Base-by-base conservation (phyloP, 2,113 vertebrate genomes). In the Calyptomena viridis region DNA sequence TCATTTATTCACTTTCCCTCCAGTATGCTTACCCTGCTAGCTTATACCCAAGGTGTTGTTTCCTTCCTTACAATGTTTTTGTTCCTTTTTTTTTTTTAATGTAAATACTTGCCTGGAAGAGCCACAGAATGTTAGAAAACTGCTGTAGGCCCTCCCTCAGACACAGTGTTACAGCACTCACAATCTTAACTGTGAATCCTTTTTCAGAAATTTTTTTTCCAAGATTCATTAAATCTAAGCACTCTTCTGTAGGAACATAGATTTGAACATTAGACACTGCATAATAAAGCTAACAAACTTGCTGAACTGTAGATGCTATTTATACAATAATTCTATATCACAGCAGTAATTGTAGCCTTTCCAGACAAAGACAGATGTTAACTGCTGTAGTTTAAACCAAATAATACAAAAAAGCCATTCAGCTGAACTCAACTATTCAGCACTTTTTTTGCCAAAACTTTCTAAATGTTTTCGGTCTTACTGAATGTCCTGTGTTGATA, bases 161-260 rank as follows among this genome's bases (percentile, higher is more conserved):
- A 33, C 3, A 17, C 0, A 3, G 5, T 46, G 4, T 19, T 49
- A 9, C 2, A 49, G 3, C 28, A 37, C 6, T 56, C 19, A 49
- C 5, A 3, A 22, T 66, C 21, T 74, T 37, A 39, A 18, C 10
- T 0, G 1, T 27, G 25, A 93, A 56, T 7, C 40, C 39, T 35
- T 16, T 1, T 66, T 69, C n/a, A 81, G 28, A 69, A 37, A 6
- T 77, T 31, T 66, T 9, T 64, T 71, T 80, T 55, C 35, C 40
- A 40, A 40, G 40, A 40, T 40, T 40, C 40, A 40, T 40, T 40
- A 40, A 11, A 40, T 40, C 40, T 40, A 40, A n/a, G n/a, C 17
- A 25, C 1, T 37, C 10, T 21, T 53, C 12, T 84, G 25, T 39
- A 35, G 42, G 63, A 59, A 63, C 6, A 16, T 31, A 22, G 8